Conservation (phyloP, 2,888 invertebrate genomes). For the Dyspetes luteomarginatus region DNA sequence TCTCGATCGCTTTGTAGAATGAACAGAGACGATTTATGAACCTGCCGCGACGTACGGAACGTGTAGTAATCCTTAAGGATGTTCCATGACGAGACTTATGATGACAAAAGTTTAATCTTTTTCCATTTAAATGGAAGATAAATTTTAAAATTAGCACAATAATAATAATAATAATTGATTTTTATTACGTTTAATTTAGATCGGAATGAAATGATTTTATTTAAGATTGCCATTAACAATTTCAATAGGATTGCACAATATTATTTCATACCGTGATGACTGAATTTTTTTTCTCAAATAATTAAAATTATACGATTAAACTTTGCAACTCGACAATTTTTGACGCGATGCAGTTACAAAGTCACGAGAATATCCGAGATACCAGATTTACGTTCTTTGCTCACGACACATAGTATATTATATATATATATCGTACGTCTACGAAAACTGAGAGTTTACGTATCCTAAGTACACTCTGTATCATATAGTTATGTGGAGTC, state of each 20-base stretch:
- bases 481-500: conserved; percentile 20
- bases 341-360: background rate
- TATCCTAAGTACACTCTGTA: conserved; percentile 7
- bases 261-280: no score
- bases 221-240: no score
- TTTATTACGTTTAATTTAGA: no score
- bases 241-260: no score
- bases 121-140: no score
- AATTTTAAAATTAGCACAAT: no score
- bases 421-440: background rate
- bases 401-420: background rate
- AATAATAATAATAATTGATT: no score
- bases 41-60: background rate
- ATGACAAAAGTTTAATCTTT: no score
- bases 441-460: conserved; percentile 32
- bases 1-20: background rate
- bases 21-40: background rate
- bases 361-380: conserved; percentile 9
- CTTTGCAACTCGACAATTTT: background rate
- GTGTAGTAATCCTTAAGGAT: background rate
- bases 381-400: conserved; percentile 12
- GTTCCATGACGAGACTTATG: background rate
- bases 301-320: no score
- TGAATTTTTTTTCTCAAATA: no score
- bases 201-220: no score